Evolutionary conservation across 2,797 vertebrate genomes (phyloP), one percentile per base, ranked within the genome.

Genomic region (Sardinella longiceps): DNA sequence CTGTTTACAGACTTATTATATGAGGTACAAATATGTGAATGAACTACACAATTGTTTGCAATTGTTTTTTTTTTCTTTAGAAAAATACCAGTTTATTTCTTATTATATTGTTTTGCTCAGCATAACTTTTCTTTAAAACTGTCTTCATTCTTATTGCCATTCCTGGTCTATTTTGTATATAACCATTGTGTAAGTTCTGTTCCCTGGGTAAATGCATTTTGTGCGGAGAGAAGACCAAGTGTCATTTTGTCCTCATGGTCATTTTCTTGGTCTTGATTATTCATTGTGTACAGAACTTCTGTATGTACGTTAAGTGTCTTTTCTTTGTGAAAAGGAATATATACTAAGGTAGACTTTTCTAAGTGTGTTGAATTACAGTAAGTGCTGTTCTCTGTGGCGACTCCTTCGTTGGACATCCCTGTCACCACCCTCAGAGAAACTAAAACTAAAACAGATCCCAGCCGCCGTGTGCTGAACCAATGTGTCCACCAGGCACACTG

Each of bases 241-340:
- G 88, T 70, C 28, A 89, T 89, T 88, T 82, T 83, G 45, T 51
- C 25, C 50, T 80, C 51, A 60, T 74, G 46, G 11, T 48, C 46
- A 48, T 82, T 87, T 77, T 74, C 74, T 46, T 86, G 51, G 51
- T 53, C 51, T 70, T 70, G 14, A 70, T 74, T 39, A 74, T 85
- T 58, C 37, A 83, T 86, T 88, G 81, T 93, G 88, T 93, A 90
- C 92, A 93, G 89, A 89, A 2, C 63, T 89, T 85, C 85, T 92
- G 90, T 89, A 91, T 90, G 77, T 88, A 80, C 58, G 80, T 90
- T 90, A 51, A 30, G 50, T 85, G 80, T 93, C 87, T 93, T 93
- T 93, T 93, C 91, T 92, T 91, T 93, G 89, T 91, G 92, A 93
- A 92, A 93, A 90, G 90, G 90, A 83, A 90, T 81, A 88, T 81